Evolutionary conservation across 2,797 vertebrate species (phyloP), one percentile per base, ranked within the genome.

Genomic region (Halcyon badia): DNA sequence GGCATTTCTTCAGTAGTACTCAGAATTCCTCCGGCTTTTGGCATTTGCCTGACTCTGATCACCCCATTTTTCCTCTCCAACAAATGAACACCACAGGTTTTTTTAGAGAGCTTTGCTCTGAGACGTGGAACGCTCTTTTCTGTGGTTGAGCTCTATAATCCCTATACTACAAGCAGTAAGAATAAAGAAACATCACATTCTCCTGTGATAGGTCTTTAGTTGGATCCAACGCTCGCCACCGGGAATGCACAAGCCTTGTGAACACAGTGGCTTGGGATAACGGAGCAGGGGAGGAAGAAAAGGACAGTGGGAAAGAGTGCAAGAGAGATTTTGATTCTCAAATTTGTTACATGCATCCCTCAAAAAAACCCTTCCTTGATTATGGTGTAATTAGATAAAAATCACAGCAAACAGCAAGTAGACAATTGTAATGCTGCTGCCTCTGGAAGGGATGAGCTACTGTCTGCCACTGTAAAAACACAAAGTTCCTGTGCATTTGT

Each of bases 401-500:
- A 75, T 49, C 72, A 52, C 60, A 76, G 41, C 20, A 37, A 62
- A 37, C 28, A 75, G 35, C n/a, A 71, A 75, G 33, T 0, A 87
- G 54, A 65, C 77, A 86, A n/a, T 2, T n/a, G 14, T 46, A 93
- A 91, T 31, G 31, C 61, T 58, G 57, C 21, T 75, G 65, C 61
- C 30, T 95, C 91, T 90, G 57, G 72, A 88, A 90, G 4, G 49
- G 37, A 86, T 88, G 54, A 96, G 22, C 69, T 90, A 72, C 80
- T 76, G 80, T 82, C 93, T 91, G 73, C 58, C 78, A 79, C 88
- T 54, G 69, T 72, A 62, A 91, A 88, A 95, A 84, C 73, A 95
- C 1, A 1, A 82, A 65, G 57, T 58, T 88, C 72, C 61, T 72
- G 69, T 0, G 31, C 31, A 61, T 80, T 91, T 83, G 62, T 76